These are phyloP conservation scores for Drosophila stalkeri DNA, from an alignment of 2,888 invertebrate genomes.

Conservation along the genomic window DNA sequence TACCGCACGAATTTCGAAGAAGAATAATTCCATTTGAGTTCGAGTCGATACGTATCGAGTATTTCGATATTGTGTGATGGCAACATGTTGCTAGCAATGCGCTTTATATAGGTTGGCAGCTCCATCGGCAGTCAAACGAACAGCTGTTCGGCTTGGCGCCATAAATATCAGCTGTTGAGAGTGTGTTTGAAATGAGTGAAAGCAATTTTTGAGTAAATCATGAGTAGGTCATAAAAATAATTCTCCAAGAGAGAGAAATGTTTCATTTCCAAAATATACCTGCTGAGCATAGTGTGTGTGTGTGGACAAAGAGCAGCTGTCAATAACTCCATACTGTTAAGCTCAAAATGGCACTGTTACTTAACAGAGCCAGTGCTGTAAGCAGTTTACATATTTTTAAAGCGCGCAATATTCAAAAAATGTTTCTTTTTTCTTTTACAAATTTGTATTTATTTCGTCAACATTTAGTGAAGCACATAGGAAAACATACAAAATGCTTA, in stretches of 20 bases:
- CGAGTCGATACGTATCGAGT: conserved; percentile 25
- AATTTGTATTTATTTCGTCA: conserved; percentile 52
- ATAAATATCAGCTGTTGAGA: background rate
- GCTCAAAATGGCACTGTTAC: conserved; percentile 28
- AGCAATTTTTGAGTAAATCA: background rate
- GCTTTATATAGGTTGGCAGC: conserved; percentile 32
- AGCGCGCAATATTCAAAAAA: background rate
- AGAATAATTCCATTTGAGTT: conserved; percentile 26
- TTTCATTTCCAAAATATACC: background rate
- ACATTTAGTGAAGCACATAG: conserved; percentile 41
- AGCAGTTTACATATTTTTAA: background rate
- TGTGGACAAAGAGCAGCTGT: background rate
- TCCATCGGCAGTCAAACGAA: background rate
- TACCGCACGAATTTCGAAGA: conserved; percentile 44
- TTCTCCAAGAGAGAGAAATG: background rate
- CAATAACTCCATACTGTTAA: background rate
- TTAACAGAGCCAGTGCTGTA: background rate
- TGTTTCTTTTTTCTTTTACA: background rate
- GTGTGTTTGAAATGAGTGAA: background rate
- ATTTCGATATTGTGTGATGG: conserved; percentile 30
- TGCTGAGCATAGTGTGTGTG: too few relatives aligned
- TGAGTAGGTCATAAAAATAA: background rate
- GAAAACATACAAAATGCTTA: conserved; percentile 46
- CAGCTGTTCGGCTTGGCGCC: conserved; percentile 20
- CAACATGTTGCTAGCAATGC: conserved; percentile 21